Conservation (phyloP, 2,888 invertebrate species). For the Drosophila histrio region DNA sequence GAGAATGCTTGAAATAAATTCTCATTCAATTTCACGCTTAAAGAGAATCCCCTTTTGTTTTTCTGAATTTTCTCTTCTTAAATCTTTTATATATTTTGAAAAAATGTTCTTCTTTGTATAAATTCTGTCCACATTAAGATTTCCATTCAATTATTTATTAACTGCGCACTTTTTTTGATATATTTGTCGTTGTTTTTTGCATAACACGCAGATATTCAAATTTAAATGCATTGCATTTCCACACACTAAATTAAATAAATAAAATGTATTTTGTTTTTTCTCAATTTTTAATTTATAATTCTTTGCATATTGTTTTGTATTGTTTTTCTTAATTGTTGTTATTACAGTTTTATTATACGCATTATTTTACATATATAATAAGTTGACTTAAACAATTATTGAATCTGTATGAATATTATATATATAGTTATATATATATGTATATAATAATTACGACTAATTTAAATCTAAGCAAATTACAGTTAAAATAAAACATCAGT, state of each 20-base stretch:
- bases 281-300: constrained; percentile 12
- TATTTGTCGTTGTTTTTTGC: constrained; percentile 30
- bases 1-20: too few species aligned
- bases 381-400: constrained; percentile 67
- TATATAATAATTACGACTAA: constrained; percentile 47
- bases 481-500: constrained; percentile 33
- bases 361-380: constrained; percentile 56
- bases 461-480: constrained; percentile 42
- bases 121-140: neutral
- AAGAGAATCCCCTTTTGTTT: neutral
- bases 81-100: constrained; percentile 31
- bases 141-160: constrained; percentile 35
- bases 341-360: constrained; percentile 53
- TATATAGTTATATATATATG: constrained; percentile 26
- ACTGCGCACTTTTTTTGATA: constrained; percentile 37
- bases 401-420: constrained; percentile 45
- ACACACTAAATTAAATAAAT: neutral
- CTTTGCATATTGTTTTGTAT: constrained; percentile 20
- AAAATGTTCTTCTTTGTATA: constrained; percentile 48
- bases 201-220: neutral
- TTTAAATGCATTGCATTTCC: neutral
- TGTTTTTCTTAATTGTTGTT: constrained; percentile 35
- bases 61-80: neutral
- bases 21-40: neutral
- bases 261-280: constrained; percentile 1